A percentile compares a stretch with the other conserved stretches of the same genome.
phyloP scores from a whole-genome alignment of 2,113 vertebrate genomes.

The Amblyornis subalaris region DNA sequence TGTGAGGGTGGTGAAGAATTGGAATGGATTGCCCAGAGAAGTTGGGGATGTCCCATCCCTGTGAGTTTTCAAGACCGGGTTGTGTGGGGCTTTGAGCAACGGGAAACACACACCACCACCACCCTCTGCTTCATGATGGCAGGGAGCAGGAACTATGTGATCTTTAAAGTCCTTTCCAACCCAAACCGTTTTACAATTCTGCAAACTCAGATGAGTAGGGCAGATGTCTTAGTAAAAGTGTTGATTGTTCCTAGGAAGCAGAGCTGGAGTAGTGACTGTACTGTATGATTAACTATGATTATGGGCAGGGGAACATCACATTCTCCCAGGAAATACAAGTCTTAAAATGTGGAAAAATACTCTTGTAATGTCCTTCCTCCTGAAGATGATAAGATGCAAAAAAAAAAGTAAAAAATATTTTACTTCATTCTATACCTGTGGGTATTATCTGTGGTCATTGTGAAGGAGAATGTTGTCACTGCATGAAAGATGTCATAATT shows the following conservation, averaged over 20 bases:
- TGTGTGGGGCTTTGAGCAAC: not conserved
- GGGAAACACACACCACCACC: not conserved
- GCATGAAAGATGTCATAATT: not conserved
- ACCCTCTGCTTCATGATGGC: rapidly evolving
- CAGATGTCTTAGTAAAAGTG: not conserved
- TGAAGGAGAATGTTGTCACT: not conserved
- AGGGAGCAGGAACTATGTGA: not conserved
- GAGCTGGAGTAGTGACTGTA: not conserved
- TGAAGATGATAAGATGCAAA: not conserved
- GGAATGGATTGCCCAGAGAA: not conserved
- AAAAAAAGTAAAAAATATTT: not conserved
- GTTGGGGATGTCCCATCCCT: not conserved
- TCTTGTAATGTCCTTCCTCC: not conserved
- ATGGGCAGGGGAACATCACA: not conserved
- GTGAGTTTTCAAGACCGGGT: not conserved
- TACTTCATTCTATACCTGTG: not conserved
- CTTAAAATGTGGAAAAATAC: not conserved
- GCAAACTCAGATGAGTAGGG: not conserved
- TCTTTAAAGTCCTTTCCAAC: not conserved
- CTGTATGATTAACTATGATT: not conserved
- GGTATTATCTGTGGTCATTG: not conserved
- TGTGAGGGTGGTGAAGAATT: not conserved
- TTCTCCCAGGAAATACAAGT: not conserved
- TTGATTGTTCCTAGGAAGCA: not conserved
- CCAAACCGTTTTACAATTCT: not conserved